Evolutionary conservation across 2,797 vertebrate species (phyloP).

Genomic region (Smutsia temminckii): DNA sequence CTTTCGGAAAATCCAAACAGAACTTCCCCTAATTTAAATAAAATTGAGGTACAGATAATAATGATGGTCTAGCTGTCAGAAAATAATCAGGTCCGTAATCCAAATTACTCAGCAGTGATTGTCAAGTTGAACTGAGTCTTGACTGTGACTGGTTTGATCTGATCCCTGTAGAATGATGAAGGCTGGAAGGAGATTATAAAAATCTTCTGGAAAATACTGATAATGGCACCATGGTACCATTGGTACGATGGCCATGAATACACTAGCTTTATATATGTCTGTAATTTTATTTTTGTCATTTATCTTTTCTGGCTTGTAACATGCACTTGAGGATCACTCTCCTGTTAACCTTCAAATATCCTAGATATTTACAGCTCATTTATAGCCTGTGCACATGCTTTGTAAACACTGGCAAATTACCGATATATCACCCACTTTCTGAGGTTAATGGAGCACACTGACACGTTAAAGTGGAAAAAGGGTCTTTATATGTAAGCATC

Average conservation of each 20-base stretch:
- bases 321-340: neutral
- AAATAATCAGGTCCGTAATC: neutral
- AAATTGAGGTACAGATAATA: neutral
- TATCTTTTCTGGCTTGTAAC: neutral
- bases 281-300: slow-evolving; percentile 20
- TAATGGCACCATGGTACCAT: neutral
- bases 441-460: neutral
- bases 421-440: neutral
- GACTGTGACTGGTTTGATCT: neutral
- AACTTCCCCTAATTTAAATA: neutral
- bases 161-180: neutral
- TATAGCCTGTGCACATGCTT: neutral
- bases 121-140: neutral
- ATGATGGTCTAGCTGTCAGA: neutral
- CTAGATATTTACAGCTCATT: neutral
- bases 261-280: neutral
- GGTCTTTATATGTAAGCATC: neutral
- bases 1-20: neutral
- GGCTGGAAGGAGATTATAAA: neutral
- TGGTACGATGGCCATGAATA: neutral
- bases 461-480: slow-evolving; percentile 41
- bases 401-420: slow-evolving; percentile 17
- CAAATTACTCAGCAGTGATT: neutral
- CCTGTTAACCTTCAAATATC: slow-evolving; percentile 16
- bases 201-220: neutral